A percentile compares a stretch with the other conserved stretches of the same genome.
phyloP scores from a whole-genome alignment of 2,888 invertebrate species.

The Sepioteuthis lessoniana region DNA sequence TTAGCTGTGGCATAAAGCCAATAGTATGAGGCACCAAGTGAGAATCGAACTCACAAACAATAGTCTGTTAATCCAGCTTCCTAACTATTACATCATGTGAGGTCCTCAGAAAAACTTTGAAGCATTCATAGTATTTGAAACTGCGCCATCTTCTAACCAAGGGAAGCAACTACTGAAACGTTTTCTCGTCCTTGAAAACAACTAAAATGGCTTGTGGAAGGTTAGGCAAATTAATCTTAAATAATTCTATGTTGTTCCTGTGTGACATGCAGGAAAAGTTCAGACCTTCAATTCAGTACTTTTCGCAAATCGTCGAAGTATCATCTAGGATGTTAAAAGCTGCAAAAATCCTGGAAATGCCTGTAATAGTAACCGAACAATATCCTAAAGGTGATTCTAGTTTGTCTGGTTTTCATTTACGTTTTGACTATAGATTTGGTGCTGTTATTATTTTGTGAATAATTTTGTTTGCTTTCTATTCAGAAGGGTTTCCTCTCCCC shows the following conservation, averaged over 20 bases:
- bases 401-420: not conserved
- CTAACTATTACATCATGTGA: too few species aligned
- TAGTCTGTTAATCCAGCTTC: too few species aligned
- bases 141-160: too few species aligned
- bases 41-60: too few species aligned
- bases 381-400: conserved; percentile 78
- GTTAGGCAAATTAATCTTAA: conserved; percentile 66
- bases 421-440: not conserved
- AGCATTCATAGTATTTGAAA: too few species aligned
- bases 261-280: conserved; percentile 76
- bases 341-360: conserved; percentile 77
- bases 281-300: conserved; percentile 71
- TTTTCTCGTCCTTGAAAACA: not conserved
- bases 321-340: conserved; percentile 75
- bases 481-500: too few species aligned
- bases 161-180: too few species aligned
- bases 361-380: conserved; percentile 79
- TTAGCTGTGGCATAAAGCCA: too few species aligned
- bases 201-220: conserved; percentile 50
- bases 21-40: too few species aligned
- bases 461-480: too few species aligned
- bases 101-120: too few species aligned
- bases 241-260: conserved; percentile 71
- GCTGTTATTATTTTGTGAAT: too few species aligned
- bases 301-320: conserved; percentile 72